Percentiles rank a stretch among this genome's conserved stretches.
Evolutionary conservation across 2,797 vertebrate species (phyloP).

Genomic region (Percopsis omiscomaycus): DNA sequence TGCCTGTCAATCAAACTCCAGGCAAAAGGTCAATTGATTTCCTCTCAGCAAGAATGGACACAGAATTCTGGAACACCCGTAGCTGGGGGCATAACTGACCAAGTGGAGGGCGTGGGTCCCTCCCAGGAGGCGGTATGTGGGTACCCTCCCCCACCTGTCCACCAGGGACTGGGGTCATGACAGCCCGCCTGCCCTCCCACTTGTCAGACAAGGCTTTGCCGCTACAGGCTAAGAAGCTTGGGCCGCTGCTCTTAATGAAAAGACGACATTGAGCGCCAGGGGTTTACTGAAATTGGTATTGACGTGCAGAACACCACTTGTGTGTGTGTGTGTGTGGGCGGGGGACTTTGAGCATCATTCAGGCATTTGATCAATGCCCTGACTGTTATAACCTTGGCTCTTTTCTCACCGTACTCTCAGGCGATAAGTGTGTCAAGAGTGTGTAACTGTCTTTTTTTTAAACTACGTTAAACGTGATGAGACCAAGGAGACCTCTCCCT

Average conservation of each 20-base stretch:
- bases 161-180: slow-evolving; percentile 3
- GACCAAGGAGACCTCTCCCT: slow-evolving; percentile 35
- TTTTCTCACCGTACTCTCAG: slow-evolving; percentile 20
- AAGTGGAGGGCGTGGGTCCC: too few species aligned
- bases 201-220: neutral
- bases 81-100: too few species aligned
- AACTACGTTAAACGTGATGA: slow-evolving; percentile 31
- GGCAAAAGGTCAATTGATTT: too few species aligned
- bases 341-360: slow-evolving; percentile 13
- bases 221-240: slow-evolving; percentile 5
- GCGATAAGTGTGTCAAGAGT: slow-evolving; percentile 18
- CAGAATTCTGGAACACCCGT: too few species aligned
- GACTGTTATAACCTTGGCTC: slow-evolving; percentile 21
- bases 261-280: neutral
- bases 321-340: slow-evolving; percentile 3
- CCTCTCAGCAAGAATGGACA: too few species aligned
- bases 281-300: neutral
- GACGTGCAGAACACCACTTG: slow-evolving; percentile 9
- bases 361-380: slow-evolving; percentile 19
- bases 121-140: slow-evolving; percentile 1
- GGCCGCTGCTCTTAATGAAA: neutral
- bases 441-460: neutral
- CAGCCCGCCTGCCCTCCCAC: neutral
- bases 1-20: too few species aligned
- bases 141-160: slow-evolving; percentile 18